Base-by-base conservation (phyloP, 2,888 invertebrate species). In the Sphaeridia pumilis region DNA sequence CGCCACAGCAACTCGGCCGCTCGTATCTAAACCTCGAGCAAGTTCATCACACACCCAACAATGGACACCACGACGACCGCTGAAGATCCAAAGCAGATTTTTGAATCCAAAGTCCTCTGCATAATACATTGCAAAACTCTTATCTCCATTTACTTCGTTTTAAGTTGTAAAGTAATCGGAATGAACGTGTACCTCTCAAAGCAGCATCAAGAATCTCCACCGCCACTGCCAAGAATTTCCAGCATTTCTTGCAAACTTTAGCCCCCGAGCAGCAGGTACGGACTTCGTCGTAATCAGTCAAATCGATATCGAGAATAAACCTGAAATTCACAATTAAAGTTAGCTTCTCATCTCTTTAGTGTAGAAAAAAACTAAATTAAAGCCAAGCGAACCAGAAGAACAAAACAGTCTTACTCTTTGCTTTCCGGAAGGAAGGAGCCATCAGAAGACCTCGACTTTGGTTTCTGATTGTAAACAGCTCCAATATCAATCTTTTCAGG, bases 261-360 rank as follows among this genome's bases (percentile, higher is more conserved):
- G 92, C 85, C 49, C 88, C 94, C 50, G 79, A 78, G 67, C 90
- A 97, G 69, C 97, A 98, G 26, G 80, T 85, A 69, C 97, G 75
- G 0, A 97, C 83, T 68, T 93, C 90, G 75, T 98, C 97, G 71
- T 99, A 99, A 73, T 99, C 98, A 31, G 97, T 95, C 78, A 98
- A 84, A 77, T 99, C 98, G 66, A 99, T 97, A 78, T 99, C 98
- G 73, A 99, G 92, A 0, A 98, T 92, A 14, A 99, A 74, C 42
- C 62, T 62, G 24, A 4, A 22, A 42, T 31, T 25, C 2, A 43
- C n/a, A 4, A 20, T 34, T 42, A 27, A 2, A 1, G 21, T 34
- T 27, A 46, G 27, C 4, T 25, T 38, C 3, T 14, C 38, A 46
- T 20, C 36, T 4, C 12, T 5, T 5, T 41, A 7, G 10, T 14